Evolutionary conservation across 1,140 invertebrate species (phyloP), one percentile per base, ranked within the genome.

Genomic region (Elymnias hypermnestra): DNA sequence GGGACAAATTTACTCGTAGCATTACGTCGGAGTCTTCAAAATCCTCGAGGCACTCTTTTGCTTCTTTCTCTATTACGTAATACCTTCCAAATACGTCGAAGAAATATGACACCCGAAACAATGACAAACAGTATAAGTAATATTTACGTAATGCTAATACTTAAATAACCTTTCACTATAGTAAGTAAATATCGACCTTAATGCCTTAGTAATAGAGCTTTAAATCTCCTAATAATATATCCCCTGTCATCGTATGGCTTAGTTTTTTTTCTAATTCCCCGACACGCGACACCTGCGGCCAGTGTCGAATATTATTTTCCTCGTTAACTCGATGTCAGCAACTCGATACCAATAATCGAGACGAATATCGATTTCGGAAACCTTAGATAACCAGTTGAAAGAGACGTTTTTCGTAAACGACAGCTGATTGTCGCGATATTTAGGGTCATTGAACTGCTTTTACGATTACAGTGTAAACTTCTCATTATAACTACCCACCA

Each of bases 301-400:
- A 69, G 70, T 73, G 64, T 72, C 73, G 42, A 69, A 76, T 78
- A 82, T 76, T 70, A 75, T 78, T 75, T 74, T 77, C 63, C 61
- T 72, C 59, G 68, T 71, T 72, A 72, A 63, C 59, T 60, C 48
- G 47, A 51, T 50, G 48, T 52, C 37, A 42, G 74, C 47, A 63
- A 81, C 53, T 78, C 68, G 66, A 82, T 69, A 74, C 72, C 60
- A 72, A 78, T 72, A 75, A 71, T 72, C 67, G 71, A 63, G 41
- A 33, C 33, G 53, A 22, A 57, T 77, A 74, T 81, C 76, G 68
- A 65, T 81, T 68, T 65, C 74, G 44, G 77, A 82, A 76, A 70
- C 72, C 77, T 53, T 82, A 76, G 51, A 63, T 63, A 56, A 49
- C n/a, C n/a, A n/a, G n/a, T 64, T 33, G 41, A 53, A 47, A 53